phyloP scores from a whole-genome alignment of 2,113 vertebrate genomes.

The Micromys minutus region DNA sequence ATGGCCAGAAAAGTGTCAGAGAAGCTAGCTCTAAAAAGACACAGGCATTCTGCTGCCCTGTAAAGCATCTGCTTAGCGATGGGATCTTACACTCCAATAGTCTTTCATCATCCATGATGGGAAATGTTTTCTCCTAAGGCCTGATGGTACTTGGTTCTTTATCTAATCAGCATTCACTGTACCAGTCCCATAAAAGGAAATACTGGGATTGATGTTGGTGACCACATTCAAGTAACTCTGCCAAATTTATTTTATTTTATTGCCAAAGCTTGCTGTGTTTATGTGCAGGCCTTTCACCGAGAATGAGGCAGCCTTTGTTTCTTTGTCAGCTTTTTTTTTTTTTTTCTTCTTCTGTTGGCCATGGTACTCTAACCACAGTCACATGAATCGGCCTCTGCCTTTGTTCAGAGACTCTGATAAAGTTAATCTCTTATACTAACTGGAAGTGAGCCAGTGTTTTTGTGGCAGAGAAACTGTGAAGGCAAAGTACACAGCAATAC shows the following conservation, averaged over 20 bases:
- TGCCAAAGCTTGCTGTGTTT: conserved; percentile 40
- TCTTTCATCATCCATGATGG: background rate
- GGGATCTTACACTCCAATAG: background rate
- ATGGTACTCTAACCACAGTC: conserved; percentile 29
- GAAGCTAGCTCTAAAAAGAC: background rate
- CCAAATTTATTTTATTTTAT: conserved; percentile 40
- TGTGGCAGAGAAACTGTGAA: conserved; percentile 38
- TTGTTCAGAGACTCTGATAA: conserved; percentile 67
- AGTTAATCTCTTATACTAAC: conserved; percentile 74
- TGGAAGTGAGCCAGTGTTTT: conserved; percentile 41
- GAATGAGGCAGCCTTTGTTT: conserved; percentile 59
- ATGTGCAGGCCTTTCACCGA: background rate
- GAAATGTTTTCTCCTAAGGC: conserved; percentile 8
- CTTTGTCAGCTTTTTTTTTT: conserved; percentile 2
- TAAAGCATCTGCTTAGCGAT: background rate
- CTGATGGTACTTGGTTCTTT: conserved; percentile 48
- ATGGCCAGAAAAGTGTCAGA: conserved; percentile 12
- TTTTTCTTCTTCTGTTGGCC: background rate
- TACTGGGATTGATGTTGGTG: conserved; percentile 57
- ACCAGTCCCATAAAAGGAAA: conserved; percentile 22
- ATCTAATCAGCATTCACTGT: conserved; percentile 51
- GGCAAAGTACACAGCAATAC: conserved; percentile 52
- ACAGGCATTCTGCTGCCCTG: background rate
- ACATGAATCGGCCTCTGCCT: conserved; percentile 8
- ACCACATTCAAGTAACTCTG: conserved; percentile 43